phyloP scores from a whole-genome alignment of 1,140 invertebrate species.

The Drosophila teissieri region DNA sequence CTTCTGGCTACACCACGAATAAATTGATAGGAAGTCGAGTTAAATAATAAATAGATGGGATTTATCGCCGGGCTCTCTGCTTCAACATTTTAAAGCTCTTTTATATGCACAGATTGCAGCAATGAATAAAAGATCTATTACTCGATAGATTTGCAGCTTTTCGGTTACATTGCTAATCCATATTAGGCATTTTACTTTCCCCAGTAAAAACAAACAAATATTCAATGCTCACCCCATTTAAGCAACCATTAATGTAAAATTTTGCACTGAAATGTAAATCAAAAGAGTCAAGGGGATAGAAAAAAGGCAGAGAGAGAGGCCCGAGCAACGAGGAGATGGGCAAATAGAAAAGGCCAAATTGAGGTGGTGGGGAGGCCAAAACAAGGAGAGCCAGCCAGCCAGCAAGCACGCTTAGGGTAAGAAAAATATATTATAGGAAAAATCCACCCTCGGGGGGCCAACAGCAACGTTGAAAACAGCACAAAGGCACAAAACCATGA shows the following conservation, averaged over 20 bases:
- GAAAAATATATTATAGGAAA: constrained; percentile 67
- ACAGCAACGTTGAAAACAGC: constrained; percentile 41
- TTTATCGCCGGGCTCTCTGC: not conserved
- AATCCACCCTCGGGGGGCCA: constrained; percentile 57
- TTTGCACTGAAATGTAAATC: constrained; percentile 54
- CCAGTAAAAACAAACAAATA: constrained; percentile 35
- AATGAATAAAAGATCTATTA: no score
- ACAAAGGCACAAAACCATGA: constrained; percentile 55
- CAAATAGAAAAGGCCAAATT: constrained; percentile 7
- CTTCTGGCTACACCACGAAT: constrained; percentile 46
- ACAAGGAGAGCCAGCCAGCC: not conserved
- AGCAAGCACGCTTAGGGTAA: constrained; percentile 15
- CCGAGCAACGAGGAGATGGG: not conserved
- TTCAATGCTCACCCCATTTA: constrained; percentile 43
- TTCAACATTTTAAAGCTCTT: no score
- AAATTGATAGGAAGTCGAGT: constrained; percentile 10
- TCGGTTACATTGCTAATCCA: not conserved
- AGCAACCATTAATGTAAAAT: constrained; percentile 67
- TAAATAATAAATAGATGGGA: constrained; percentile 14
- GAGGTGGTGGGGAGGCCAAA: not conserved
- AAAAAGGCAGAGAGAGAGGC: constrained; percentile 3
- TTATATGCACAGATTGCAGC: no score
- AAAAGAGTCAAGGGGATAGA: constrained; percentile 43
- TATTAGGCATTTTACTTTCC: not conserved
- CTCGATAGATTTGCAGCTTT: not conserved